Evolutionary conservation across 2,888 invertebrate species (phyloP), one percentile per base, ranked within the genome.

Genomic region (Amiota mariae): DNA sequence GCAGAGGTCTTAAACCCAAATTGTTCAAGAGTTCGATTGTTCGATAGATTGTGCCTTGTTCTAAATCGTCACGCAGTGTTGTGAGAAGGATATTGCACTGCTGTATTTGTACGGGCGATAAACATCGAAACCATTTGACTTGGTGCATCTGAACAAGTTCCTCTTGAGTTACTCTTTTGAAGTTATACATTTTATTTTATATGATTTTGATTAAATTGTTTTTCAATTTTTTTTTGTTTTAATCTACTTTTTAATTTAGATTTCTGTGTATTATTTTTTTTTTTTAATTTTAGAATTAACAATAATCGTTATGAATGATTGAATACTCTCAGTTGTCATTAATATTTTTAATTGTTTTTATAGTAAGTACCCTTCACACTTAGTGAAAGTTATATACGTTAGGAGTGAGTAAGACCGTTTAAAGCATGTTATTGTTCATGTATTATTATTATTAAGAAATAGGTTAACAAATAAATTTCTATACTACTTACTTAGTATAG

Each of bases 61-160:
- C 84, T 15, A 77, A 75, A 74, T 90, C 90, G 61, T 89, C 89
- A 6, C 88, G 86, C 48, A 90, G 76, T 0, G 85, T 80, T 57
- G 79, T 73, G 10, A 83, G 72, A 12, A 90, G 75, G 1, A 73
- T 73, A 66, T 87, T 78, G 24, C 85, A 85, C 0, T 85, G 87
- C 1, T 61, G 15, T 11, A 85, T 68, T 77, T 90, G 90, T 12
- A 73, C 75, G 4, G 51, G 46, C 0, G 89, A 89, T 24, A 87
- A 70, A 36, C 87, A 89, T 1, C 89, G 87, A 75, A 82, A 85
- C 90, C 90, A 90, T 0, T 36, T 36, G 36, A 36, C 36, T 36
- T 36, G 36, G 36, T 36, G 0, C 36, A 36, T 36, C 6, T 36
- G 36, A 12, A 6, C 12, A 12, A 51, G 46, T 10, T 61, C 61